Evolutionary conservation across 2,888 invertebrate genomes (phyloP).

Genomic region (Mythimna pallens): DNA sequence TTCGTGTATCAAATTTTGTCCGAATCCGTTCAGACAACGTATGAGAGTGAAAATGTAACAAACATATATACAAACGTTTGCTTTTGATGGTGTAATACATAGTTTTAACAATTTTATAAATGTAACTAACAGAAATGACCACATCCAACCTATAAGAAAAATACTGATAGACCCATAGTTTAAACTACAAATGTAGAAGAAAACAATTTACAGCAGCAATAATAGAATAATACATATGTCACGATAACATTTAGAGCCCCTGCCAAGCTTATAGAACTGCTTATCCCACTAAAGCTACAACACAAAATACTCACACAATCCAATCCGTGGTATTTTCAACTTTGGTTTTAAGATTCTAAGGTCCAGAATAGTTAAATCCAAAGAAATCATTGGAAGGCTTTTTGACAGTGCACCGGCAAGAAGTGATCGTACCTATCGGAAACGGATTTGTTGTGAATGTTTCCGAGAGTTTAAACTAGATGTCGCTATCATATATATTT

Average conservation of each 20-base stretch:
- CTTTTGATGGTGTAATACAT: too few relatives aligned
- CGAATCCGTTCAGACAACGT: too few relatives aligned
- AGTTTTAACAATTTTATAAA: not conserved
- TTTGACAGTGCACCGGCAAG: conserved; percentile 80
- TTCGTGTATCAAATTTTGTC: too few relatives aligned
- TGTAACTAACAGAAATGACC: not conserved
- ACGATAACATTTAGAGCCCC: not conserved
- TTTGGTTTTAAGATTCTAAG: conserved; percentile 50
- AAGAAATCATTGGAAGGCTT: conserved; percentile 73
- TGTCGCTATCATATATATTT: conserved; percentile 21
- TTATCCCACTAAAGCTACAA: conserved; percentile 45
- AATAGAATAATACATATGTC: not conserved
- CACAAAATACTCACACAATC: conserved; percentile 68
- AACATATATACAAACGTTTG: too few relatives aligned
- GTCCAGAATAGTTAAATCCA: conserved; percentile 70
- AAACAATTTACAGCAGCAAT: not conserved
- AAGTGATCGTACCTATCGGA: conserved; percentile 76
- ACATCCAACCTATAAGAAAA: not conserved
- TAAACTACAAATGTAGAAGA: not conserved
- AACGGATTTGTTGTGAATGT: conserved; percentile 68
- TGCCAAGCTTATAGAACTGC: conserved; percentile 34
- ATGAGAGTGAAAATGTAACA: too few relatives aligned
- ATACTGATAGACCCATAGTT: not conserved
- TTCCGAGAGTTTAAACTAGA: conserved; percentile 54
- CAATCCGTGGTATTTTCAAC: conserved; percentile 62